Percentiles rank a stretch among this genome's conserved stretches.
Conservation (phyloP, 2,888 invertebrate species). For the Cryptocephalus primarius region DNA sequence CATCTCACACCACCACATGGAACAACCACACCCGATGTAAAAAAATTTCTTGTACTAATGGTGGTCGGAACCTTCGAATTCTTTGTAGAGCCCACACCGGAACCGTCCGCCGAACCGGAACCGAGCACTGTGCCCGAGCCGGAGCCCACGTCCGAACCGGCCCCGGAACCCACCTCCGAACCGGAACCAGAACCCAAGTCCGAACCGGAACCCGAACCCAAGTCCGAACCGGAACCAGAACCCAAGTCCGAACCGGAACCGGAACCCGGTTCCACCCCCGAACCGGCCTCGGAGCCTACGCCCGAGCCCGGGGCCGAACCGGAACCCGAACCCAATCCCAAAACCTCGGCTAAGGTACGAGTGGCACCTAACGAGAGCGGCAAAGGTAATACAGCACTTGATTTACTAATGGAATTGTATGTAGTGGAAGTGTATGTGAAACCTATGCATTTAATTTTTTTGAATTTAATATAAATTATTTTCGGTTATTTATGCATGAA, state of each 20-base stretch:
- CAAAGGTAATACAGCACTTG: slow-evolving; percentile 22
- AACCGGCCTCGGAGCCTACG: slow-evolving; percentile 25
- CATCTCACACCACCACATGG: no score
- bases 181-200: slow-evolving; percentile 30
- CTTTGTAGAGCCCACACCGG: slow-evolving; percentile 25
- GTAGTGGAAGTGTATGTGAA: no score
- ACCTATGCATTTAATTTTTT: no score
- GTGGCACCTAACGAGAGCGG: slow-evolving; percentile 24
- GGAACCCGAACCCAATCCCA: slow-evolving; percentile 29
- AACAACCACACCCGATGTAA: no score
- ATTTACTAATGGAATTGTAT: no score
- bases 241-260: slow-evolving; percentile 35
- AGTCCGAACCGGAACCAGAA: slow-evolving; percentile 37
- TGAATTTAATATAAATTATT: no score
- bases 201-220: slow-evolving; percentile 31
- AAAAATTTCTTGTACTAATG: slow-evolving; percentile 2
- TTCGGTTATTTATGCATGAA: no score
- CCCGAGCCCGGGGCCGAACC: slow-evolving; percentile 35
- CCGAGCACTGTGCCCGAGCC: slow-evolving; percentile 36
- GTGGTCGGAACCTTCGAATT: slow-evolving; percentile 26
- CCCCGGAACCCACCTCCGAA: slow-evolving; percentile 24
- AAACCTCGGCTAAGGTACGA: slow-evolving; percentile 28
- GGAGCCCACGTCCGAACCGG: slow-evolving; percentile 31
- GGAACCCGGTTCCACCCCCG: slow-evolving; percentile 38
- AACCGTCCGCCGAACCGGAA: slow-evolving; percentile 29